Conservation (phyloP, 2,888 invertebrate species). For the Torymus texanus region DNA sequence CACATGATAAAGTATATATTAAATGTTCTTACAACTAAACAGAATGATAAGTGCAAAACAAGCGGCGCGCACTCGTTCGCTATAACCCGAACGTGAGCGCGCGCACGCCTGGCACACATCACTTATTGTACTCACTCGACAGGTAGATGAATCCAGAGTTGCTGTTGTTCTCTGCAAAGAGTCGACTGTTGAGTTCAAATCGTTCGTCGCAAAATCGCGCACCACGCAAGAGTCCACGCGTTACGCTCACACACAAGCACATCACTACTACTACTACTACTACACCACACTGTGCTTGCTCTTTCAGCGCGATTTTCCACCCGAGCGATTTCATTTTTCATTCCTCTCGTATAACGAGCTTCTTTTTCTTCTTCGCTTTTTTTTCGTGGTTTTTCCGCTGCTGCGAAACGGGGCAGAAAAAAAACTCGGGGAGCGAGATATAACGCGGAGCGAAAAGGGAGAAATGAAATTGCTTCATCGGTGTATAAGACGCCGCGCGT, state of each 20-base stretch:
- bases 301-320: slow-evolving; percentile 42
- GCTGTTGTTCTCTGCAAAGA: slow-evolving; percentile 75
- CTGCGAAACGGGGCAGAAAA: not conserved
- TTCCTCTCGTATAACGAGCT: slow-evolving; percentile 10
- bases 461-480: slow-evolving; percentile 43
- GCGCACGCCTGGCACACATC: too few relatives aligned
- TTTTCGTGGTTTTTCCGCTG: not conserved
- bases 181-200: slow-evolving; percentile 67
- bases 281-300: not conserved
- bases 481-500: slow-evolving; percentile 31
- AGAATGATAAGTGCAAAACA: too few relatives aligned
- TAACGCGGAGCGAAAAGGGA: slow-evolving; percentile 3
- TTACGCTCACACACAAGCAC: slow-evolving; percentile 3
- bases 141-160: slow-evolving; percentile 74
- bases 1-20: too few relatives aligned
- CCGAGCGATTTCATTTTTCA: slow-evolving; percentile 33
- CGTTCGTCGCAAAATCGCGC: slow-evolving; percentile 60
- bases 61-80: too few relatives aligned
- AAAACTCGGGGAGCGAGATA: not conserved
- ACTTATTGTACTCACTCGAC: slow-evolving; percentile 71
- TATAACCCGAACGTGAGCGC: too few relatives aligned
- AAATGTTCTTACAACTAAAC: too few relatives aligned
- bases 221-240: slow-evolving; percentile 58
- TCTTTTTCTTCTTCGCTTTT: not conserved
- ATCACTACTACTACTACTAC: not conserved